Evolutionary conservation across 2,113 vertebrate species (phyloP).

Genomic region (Lepidothrix coronata): DNA sequence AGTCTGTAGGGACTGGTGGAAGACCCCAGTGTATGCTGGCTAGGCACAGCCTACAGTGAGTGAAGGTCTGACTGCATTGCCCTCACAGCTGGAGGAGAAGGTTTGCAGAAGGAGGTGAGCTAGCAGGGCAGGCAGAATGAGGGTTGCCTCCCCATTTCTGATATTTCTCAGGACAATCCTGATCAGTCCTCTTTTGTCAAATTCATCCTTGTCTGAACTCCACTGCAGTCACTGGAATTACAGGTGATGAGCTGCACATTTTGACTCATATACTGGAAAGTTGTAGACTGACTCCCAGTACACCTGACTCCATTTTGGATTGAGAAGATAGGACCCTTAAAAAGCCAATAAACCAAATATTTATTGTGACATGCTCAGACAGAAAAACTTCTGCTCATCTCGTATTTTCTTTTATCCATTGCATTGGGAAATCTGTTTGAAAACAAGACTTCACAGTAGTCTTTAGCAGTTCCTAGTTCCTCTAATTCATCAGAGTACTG

Average conservation of each 20-base stretch:
- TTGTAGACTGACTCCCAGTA: not conserved
- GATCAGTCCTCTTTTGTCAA: not conserved
- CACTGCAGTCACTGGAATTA: not conserved
- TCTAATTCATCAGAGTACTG: not conserved
- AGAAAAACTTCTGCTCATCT: not conserved
- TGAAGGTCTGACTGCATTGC: not conserved
- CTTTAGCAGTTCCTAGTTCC: not conserved
- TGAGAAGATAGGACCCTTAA: not conserved
- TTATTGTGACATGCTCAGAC: not conserved
- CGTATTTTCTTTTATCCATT: not conserved
- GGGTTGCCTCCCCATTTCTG: fast-evolving
- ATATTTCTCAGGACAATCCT: fast-evolving
- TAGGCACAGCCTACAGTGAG: fast-evolving
- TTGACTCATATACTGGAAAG: not conserved
- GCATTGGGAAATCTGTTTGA: not conserved
- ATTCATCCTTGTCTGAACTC: not conserved
- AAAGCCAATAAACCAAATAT: not conserved
- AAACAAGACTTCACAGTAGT: not conserved
- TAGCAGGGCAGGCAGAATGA: not conserved
- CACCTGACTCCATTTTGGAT: not conserved
- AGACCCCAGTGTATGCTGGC: fast-evolving
- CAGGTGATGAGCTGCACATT: not conserved
- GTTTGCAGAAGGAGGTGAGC: fast-evolving
- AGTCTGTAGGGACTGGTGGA: not conserved
- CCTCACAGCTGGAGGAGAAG: not conserved